Percentiles rank a stretch among this genome's conserved stretches.
phyloP scores from a whole-genome alignment of 2,113 vertebrate genomes.

The Microtus ochrogaster region DNA sequence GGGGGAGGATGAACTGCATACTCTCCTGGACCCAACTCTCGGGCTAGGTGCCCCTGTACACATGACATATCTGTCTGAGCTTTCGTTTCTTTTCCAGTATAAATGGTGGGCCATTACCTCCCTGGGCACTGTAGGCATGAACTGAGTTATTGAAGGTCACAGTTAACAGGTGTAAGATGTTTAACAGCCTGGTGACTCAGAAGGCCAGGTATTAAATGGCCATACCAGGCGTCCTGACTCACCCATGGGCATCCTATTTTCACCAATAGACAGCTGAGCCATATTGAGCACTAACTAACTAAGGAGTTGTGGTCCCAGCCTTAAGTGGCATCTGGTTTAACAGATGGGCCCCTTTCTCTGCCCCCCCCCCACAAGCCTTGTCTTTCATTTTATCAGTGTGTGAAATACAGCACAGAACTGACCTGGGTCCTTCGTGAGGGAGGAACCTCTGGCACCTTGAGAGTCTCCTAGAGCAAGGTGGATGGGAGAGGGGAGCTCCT shows the following conservation, averaged over 20 bases:
- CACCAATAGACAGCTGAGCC: background rate
- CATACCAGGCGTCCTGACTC: rapidly evolving
- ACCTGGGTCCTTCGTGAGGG: background rate
- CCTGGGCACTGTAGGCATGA: background rate
- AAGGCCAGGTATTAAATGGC: background rate
- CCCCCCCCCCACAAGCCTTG: rapidly evolving
- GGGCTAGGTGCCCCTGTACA: background rate
- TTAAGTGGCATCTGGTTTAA: background rate
- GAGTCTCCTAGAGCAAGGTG: background rate
- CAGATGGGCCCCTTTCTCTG: background rate
- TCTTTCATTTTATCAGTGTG: background rate
- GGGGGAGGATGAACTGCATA: background rate
- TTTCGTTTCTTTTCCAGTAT: background rate
- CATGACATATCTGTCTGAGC: background rate
- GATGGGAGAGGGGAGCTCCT: background rate
- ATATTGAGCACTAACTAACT: no score
- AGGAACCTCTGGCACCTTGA: background rate
- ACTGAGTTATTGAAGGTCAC: background rate
- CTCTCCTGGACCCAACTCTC: background rate
- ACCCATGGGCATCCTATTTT: no score
- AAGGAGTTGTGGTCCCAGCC: background rate
- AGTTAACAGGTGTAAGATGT: background rate
- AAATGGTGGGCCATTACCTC: background rate
- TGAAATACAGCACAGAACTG: background rate
- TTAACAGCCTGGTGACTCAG: background rate